phyloP scores from a whole-genome alignment of 2,113 vertebrate species.

The Dromiciops gliroides region DNA sequence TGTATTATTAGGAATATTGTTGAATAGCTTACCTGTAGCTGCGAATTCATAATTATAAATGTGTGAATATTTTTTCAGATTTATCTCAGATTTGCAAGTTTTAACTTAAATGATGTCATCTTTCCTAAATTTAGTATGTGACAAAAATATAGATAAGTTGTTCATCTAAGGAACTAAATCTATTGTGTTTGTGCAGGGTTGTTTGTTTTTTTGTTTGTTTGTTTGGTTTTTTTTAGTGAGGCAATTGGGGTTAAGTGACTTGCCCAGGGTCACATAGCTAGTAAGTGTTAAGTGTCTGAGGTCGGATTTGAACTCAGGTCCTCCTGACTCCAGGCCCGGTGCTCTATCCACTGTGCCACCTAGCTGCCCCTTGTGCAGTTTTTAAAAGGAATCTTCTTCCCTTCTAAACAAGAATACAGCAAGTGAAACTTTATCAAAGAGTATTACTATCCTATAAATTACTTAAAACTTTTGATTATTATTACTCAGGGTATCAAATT shows the following conservation, averaged over 20 bases:
- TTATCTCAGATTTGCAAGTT: background rate
- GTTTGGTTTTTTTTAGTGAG: no score
- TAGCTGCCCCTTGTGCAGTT: no score
- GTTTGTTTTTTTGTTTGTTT: no score
- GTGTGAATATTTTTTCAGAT: background rate
- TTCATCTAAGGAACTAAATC: background rate
- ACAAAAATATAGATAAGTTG: background rate
- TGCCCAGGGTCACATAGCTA: no score
- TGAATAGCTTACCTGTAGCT: background rate
- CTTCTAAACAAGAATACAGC: background rate
- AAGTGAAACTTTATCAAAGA: background rate
- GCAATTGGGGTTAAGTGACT: no score
- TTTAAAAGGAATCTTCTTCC: background rate
- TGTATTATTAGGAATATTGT: background rate
- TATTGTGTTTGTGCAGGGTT: no score
- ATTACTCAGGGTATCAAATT: background rate
- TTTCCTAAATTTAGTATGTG: background rate
- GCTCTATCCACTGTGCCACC: no score
- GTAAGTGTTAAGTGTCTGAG: no score
- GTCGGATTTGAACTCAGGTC: no score
- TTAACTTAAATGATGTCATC: background rate
- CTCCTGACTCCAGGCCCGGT: no score
- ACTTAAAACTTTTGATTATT: background rate
- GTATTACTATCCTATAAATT: background rate
- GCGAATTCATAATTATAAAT: background rate